Conservation (phyloP, 2,888 invertebrate species). For the Lingula anatina region DNA sequence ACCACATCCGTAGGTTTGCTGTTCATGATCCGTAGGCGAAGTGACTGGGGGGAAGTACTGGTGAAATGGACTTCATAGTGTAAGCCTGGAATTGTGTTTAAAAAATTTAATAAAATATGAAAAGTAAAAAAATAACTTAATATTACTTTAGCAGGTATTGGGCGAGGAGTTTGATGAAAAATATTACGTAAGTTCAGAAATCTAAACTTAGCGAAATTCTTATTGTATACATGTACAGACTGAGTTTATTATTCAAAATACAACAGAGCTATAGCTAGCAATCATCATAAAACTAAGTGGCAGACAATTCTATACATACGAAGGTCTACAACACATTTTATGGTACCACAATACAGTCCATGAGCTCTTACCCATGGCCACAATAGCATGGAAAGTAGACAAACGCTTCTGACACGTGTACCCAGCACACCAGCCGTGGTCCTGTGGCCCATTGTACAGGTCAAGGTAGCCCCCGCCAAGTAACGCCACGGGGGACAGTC, state of each 20-base stretch:
- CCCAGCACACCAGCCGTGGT: constrained; percentile 8
- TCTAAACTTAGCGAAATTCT: background rate
- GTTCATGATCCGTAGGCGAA: constrained; percentile 33
- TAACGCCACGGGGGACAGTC: constrained; percentile 8
- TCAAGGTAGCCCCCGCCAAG: constrained; percentile 5
- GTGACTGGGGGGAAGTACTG: constrained; percentile 31
- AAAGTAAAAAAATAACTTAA: background rate
- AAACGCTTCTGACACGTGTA: constrained; percentile 7
- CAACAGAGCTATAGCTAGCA: too few relatives aligned
- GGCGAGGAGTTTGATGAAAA: too few relatives aligned
- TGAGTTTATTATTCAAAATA: too few relatives aligned
- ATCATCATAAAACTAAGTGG: too few relatives aligned
- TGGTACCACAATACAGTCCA: too few relatives aligned
- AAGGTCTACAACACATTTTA: too few relatives aligned
- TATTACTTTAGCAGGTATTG: too few relatives aligned
- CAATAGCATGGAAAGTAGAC: constrained; percentile 6
- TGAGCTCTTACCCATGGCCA: constrained; percentile 1
- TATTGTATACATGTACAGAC: too few relatives aligned
- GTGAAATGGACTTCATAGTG: constrained; percentile 33
- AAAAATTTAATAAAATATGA: constrained; percentile 2
- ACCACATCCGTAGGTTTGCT: background rate
- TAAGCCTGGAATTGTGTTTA: constrained; percentile 18
- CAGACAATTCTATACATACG: too few relatives aligned
- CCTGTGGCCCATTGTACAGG: constrained; percentile 7
- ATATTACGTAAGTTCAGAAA: background rate